A percentile compares a stretch with the other conserved stretches of the same genome.
Evolutionary conservation across 2,888 invertebrate species (phyloP).

Genomic region (Stenolophus ochropezus): DNA sequence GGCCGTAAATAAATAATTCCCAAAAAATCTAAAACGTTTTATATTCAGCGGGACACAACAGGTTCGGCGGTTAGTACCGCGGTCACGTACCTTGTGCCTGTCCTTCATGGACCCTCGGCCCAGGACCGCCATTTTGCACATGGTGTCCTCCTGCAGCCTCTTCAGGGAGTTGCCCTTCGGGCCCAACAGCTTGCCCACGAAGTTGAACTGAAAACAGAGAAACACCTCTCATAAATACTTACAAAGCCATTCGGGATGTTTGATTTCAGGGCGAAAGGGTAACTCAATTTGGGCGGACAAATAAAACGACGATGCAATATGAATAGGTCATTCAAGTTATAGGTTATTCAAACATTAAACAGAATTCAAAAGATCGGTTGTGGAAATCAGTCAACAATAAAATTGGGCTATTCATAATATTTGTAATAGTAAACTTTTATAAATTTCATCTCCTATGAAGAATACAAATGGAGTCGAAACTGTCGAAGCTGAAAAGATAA

Average conservation of each 20-base stretch:
- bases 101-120: constrained; percentile 96
- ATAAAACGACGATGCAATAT: background rate
- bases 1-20: constrained; percentile 25
- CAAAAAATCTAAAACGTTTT: constrained; percentile 46
- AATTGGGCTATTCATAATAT: too few species aligned
- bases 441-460: too few species aligned
- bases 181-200: constrained; percentile 94
- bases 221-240: constrained; percentile 51
- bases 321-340: too few species aligned
- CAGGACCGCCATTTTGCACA: constrained; percentile 96
- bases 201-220: constrained; percentile 86
- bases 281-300: background rate
- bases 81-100: constrained; percentile 83
- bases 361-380: too few species aligned
- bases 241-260: background rate
- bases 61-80: constrained; percentile 6
- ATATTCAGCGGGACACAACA: constrained; percentile 32
- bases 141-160: constrained; percentile 93
- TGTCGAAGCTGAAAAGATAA: too few species aligned
- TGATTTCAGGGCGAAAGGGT: background rate
- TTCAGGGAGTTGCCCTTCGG: constrained; percentile 96
- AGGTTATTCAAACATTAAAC: too few species aligned
- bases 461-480: too few species aligned
- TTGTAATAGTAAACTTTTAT: too few species aligned
- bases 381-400: too few species aligned